A percentile compares a stretch with the other conserved stretches of the same genome.
Conservation (phyloP, 2,888 invertebrate genomes). For the Linnaemya tessellans region DNA sequence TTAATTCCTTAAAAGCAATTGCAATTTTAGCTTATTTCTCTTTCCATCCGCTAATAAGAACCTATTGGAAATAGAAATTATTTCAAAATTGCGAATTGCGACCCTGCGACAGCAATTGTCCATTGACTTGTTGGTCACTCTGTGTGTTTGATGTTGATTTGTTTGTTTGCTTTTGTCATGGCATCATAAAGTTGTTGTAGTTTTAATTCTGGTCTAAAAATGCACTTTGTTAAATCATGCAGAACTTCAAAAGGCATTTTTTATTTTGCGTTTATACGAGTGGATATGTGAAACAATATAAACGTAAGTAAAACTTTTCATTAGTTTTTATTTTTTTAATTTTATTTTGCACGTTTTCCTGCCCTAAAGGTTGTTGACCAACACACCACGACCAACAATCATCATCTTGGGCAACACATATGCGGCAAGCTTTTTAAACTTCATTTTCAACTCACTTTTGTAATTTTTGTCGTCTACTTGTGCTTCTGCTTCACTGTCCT, state of each 20-base stretch:
- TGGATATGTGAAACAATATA: conserved; percentile 52
- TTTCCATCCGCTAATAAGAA: too few relatives aligned
- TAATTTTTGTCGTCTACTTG: conserved; percentile 11
- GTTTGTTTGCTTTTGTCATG: neutral
- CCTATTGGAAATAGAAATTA: too few relatives aligned
- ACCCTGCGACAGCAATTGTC: neutral
- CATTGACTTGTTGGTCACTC: neutral
- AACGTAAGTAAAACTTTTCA: conserved; percentile 51
- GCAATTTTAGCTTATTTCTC: too few relatives aligned
- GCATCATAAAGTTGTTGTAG: conserved; percentile 18
- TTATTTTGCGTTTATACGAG: conserved; percentile 12
- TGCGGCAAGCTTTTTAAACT: conserved; percentile 32
- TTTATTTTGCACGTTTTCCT: conserved; percentile 29
- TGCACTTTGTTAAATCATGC: conserved; percentile 70
- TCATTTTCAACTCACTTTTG: conserved; percentile 29
- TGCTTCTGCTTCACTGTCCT: conserved; percentile 48
- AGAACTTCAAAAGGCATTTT: conserved; percentile 66
- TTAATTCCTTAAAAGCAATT: too few relatives aligned
- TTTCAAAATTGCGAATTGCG: too few relatives aligned
- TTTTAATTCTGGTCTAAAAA: conserved; percentile 57
- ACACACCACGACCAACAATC: conserved; percentile 3
- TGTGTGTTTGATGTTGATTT: neutral
- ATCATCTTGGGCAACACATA: conserved; percentile 35
- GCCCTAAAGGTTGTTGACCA: conserved; percentile 67
- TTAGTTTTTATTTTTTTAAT: conserved; percentile 19